Evolutionary conservation across 2,113 vertebrate species (phyloP).

Genomic region (Hippoglossus stenolepis): DNA sequence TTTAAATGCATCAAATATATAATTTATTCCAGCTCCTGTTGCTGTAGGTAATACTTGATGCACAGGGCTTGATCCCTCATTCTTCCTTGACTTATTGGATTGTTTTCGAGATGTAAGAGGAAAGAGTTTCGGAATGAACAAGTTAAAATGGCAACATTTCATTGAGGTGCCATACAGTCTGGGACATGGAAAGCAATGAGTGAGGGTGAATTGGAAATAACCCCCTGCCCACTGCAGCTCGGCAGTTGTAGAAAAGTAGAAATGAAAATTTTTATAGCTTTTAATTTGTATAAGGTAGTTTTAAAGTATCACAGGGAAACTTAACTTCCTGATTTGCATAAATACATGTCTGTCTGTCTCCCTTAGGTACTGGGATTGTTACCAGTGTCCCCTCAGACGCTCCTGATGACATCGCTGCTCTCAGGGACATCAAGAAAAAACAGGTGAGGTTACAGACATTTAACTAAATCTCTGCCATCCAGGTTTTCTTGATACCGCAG

Average conservation of each 20-base stretch:
- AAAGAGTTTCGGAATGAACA: too few relatives aligned
- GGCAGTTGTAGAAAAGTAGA: background rate
- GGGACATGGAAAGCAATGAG: background rate
- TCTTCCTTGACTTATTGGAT: too few relatives aligned
- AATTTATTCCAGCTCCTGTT: background rate
- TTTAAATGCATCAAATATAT: background rate
- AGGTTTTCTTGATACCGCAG: too few relatives aligned
- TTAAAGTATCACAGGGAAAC: background rate
- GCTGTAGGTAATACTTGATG: slow-evolving; percentile 18
- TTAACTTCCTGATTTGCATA: background rate
- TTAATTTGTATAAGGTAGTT: background rate
- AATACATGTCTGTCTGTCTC: slow-evolving; percentile 4
- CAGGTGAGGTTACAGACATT: slow-evolving; percentile 78
- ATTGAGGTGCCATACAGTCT: too few relatives aligned
- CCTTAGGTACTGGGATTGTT: slow-evolving; percentile 93
- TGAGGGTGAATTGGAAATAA: too few relatives aligned
- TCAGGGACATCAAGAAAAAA: slow-evolving; percentile 97
- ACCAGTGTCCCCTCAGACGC: slow-evolving; percentile 98
- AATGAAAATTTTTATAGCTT: too few relatives aligned
- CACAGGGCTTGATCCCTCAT: background rate
- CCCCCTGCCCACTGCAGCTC: too few relatives aligned
- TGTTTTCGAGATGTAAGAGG: too few relatives aligned
- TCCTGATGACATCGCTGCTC: slow-evolving; percentile 94
- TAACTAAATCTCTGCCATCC: background rate
- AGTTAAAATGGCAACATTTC: too few relatives aligned